Evolutionary conservation across 1,140 invertebrate species (phyloP), one percentile per base, ranked within the genome.

Genomic region (Brachionus rotundiformis): DNA sequence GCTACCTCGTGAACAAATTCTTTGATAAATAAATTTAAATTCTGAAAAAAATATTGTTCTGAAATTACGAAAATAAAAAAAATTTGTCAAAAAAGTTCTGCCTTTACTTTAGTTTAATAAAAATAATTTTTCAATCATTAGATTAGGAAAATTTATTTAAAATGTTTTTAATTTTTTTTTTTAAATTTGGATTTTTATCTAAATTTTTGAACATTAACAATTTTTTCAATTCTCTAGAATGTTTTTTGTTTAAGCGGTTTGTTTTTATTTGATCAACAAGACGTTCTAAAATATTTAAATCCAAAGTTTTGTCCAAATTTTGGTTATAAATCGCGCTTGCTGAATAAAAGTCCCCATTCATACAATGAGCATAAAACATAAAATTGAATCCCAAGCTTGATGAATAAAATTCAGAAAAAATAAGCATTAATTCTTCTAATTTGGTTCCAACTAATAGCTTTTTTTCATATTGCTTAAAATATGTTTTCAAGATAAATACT

Each of bases 401-500:
- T 16, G 29, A 36, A 71, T 36, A 71, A n/a, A 10, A 39, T n/a
- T 39, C 36, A n/a, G 65, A 71, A 71, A 71, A 71, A 71, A 13
- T 0, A 3, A 36, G 5, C 31, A 71, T 16, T 16, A 71, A 71
- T 2, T 71, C 33, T 39, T 71, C 65, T 36, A 71, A n/a, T 36
- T 16, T 71, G 2, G 29, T 71, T 16, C 65, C 65, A 5, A 7
- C 16, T n/a, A 71, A 8, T n/a, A 36, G 19, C 10, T 71, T 39
- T 16, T 71, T 71, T 16, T 71, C 25, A 36, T 36, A 71, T 16
- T 36, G 11, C 19, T 71, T 71, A 13, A 71, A 36, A 36, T n/a
- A 71, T 16, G 65, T 11, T 33, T 71, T 71, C 16, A 71, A n/a
- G n/a, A 71, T 13, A n/a, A 71, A 39, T n/a, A 71, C 19, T 71